Conservation (phyloP, 1,140 invertebrate species). For the Anastatus disparis region DNA sequence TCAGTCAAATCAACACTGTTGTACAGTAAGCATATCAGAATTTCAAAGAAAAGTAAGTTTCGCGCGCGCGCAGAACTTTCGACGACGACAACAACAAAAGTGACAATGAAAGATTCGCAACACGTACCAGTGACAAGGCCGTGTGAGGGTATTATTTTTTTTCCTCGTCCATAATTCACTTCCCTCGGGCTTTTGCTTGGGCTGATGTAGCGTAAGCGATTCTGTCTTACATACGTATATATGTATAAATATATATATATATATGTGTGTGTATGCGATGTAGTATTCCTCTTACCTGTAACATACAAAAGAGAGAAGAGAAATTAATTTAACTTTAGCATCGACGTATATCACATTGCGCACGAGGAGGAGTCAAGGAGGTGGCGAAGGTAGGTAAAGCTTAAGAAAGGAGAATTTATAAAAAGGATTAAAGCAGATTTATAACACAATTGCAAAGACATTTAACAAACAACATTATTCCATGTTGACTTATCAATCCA, state of each 20-base stretch:
- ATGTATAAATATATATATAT: too few relatives aligned
- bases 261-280: neutral
- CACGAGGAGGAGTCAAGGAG: neutral
- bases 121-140: slow-evolving; percentile 46
- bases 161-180: slow-evolving; percentile 49
- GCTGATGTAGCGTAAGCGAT: neutral
- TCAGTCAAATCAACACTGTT: too few relatives aligned
- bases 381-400: neutral
- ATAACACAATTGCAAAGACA: slow-evolving; percentile 32
- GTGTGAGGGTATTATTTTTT: slow-evolving; percentile 46
- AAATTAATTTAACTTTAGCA: slow-evolving; percentile 47
- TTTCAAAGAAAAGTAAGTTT: too few relatives aligned
- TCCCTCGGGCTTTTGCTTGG: slow-evolving; percentile 35
- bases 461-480: slow-evolving; percentile 30
- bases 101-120: slow-evolving; percentile 52
- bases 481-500: neutral
- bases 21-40: too few relatives aligned
- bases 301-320: slow-evolving; percentile 49
- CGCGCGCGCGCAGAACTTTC: neutral
- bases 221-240: too few relatives aligned
- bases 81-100: slow-evolving; percentile 40
- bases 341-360: slow-evolving; percentile 35
- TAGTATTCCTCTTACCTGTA: slow-evolving; percentile 54
- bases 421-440: slow-evolving; percentile 36
- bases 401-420: neutral